A percentile compares a stretch with the other conserved stretches of the same genome.
These are phyloP conservation scores for Cecidostiba fungosa DNA, from an alignment of 2,888 invertebrate genomes.

Conservation along the genomic window DNA sequence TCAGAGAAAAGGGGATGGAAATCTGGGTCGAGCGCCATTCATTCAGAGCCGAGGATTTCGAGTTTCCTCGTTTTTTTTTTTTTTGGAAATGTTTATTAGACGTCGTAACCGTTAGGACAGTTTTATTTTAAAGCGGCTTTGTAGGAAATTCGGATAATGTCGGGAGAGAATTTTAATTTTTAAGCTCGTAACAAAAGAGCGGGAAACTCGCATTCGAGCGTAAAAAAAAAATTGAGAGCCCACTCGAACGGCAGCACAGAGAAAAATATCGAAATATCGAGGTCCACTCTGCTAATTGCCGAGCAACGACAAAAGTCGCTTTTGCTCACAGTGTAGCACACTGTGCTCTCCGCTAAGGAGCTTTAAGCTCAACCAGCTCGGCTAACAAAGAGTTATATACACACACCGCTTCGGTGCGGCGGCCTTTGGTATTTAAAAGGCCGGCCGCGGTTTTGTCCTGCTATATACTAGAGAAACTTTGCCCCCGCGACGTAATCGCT, in stretches of 20 bases:
- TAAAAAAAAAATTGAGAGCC: neutral
- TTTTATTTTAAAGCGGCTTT: neutral
- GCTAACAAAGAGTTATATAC: conserved; percentile 38
- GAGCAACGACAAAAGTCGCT: neutral
- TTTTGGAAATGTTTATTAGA: neutral
- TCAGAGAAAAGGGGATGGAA: neutral
- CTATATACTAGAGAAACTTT: neutral
- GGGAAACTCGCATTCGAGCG: too few relatives aligned
- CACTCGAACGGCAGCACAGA: neutral
- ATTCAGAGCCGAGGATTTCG: neutral
- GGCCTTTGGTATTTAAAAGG: conserved; percentile 43
- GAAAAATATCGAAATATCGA: neutral
- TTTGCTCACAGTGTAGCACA: neutral
- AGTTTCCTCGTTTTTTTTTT: too few relatives aligned
- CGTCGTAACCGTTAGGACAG: neutral
- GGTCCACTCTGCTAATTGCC: neutral
- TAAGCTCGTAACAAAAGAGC: too few relatives aligned
- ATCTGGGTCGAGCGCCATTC: neutral
- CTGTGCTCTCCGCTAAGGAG: conserved; percentile 35
- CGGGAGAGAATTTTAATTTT: too few relatives aligned
- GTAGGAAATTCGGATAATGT: too few relatives aligned
- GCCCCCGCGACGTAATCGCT: conserved; percentile 43
- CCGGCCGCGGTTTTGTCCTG: conserved; percentile 32
- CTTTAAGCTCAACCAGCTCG: conserved; percentile 9
- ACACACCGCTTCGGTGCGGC: neutral